Percentiles rank a stretch among this genome's conserved stretches.
These are phyloP conservation scores for Blastobasis adustella DNA, from an alignment of 2,888 invertebrate species.

Conservation along the genomic window DNA sequence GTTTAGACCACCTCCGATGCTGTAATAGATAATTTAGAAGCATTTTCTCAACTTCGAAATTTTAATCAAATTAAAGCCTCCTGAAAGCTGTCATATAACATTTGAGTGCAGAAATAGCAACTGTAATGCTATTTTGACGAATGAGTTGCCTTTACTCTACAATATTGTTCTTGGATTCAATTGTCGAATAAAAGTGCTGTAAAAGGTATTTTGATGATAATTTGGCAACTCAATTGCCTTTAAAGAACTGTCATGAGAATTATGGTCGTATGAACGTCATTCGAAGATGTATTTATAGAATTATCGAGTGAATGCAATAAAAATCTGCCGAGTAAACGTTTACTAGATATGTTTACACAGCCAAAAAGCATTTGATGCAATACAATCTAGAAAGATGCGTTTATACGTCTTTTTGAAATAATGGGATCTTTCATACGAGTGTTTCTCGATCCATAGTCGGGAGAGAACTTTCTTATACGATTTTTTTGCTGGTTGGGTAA, in stretches of 20 bases:
- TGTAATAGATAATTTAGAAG: slow-evolving; percentile 2
- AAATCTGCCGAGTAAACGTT: slow-evolving; percentile 3
- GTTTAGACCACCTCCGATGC: slow-evolving; percentile 3
- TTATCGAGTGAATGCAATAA: slow-evolving; percentile 2
- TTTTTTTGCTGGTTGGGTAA: too few relatives aligned
- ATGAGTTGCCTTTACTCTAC: slow-evolving; percentile 1
- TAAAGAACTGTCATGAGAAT: too few relatives aligned
- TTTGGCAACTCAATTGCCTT: too few relatives aligned
- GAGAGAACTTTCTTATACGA: too few relatives aligned
- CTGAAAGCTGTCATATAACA: slow-evolving; percentile 2
- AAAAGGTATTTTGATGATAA: too few relatives aligned
- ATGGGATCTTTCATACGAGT: too few relatives aligned
- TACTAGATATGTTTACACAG: background rate
- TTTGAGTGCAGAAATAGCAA: slow-evolving; percentile 2
- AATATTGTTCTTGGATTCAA: slow-evolving; percentile 1
- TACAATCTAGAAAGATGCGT: background rate
- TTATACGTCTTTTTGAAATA: too few relatives aligned
- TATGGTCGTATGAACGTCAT: too few relatives aligned
- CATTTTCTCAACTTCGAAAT: slow-evolving; percentile 3
- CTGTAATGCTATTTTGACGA: slow-evolving; percentile 2
- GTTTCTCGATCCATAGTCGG: too few relatives aligned
- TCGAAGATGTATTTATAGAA: too few relatives aligned
- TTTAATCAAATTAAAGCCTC: slow-evolving; percentile 1
- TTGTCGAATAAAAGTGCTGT: slow-evolving; percentile 1
- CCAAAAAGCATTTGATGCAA: background rate